Conservation (phyloP, 1,140 invertebrate species). For the Drosophila repleta region DNA sequence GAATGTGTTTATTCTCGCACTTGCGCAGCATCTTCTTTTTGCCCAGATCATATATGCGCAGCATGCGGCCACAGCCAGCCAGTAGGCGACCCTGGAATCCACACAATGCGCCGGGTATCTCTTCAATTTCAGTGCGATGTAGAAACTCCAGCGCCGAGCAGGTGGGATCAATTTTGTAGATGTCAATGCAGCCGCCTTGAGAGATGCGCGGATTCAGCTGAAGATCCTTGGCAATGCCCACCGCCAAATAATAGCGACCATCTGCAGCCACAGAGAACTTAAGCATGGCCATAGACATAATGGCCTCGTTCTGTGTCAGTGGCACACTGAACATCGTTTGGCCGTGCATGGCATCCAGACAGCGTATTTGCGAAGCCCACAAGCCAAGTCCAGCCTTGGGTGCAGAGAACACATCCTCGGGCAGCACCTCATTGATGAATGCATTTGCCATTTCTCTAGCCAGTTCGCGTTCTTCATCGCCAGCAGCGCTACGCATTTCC, state of each 20-base stretch:
- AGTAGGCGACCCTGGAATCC: constrained; percentile 96
- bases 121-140: constrained; percentile 97
- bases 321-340: constrained; percentile 91
- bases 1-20: constrained; percentile 99
- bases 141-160: constrained; percentile 94
- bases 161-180: constrained; percentile 86
- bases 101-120: constrained; percentile 95
- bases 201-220: constrained; percentile 90
- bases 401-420: constrained; percentile 96
- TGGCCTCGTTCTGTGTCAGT: constrained; percentile 98
- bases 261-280: constrained; percentile 83
- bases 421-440: constrained; percentile 97
- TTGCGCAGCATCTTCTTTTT: constrained; percentile 98
- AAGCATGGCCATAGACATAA: constrained; percentile 90
- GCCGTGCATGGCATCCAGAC: constrained; percentile 94
- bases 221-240: constrained; percentile 96
- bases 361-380: constrained; percentile 97
- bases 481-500: constrained; percentile 97
- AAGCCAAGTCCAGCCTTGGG: constrained; percentile 98
- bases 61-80: constrained; percentile 95
- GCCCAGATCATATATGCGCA: constrained; percentile 98
- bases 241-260: constrained; percentile 83
- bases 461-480: constrained; percentile 96
- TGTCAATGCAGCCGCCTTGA: constrained; percentile 67
- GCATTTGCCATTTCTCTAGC: constrained; percentile 98